Conservation (phyloP, 2,113 vertebrate species). For the Tursiops truncatus region DNA sequence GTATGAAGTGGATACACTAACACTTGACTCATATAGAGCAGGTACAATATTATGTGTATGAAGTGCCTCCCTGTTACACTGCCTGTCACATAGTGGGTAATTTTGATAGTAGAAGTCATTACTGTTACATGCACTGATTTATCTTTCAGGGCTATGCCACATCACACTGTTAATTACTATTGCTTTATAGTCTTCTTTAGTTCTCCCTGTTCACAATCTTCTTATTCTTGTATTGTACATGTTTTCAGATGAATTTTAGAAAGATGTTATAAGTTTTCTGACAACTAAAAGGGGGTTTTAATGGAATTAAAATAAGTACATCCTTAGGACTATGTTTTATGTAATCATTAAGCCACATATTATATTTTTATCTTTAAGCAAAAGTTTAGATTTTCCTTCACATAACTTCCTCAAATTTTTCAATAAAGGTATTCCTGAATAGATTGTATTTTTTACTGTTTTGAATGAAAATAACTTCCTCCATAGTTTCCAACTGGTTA, state of each 20-base stretch:
- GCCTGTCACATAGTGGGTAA: neutral
- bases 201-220: neutral
- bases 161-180: neutral
- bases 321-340: neutral
- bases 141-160: neutral
- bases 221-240: neutral
- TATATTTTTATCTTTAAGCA: neutral
- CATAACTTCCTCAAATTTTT: neutral
- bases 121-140: neutral
- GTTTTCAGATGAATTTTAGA: neutral
- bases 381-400: neutral
- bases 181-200: neutral
- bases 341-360: neutral
- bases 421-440: neutral
- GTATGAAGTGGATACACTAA: neutral
- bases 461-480: neutral
- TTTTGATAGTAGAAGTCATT: neutral
- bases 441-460: neutral
- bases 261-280: neutral
- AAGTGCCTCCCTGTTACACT: neutral
- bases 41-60: too few relatives aligned
- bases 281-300: neutral
- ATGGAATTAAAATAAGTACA: neutral
- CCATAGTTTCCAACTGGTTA: neutral
- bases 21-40: neutral